A percentile compares a stretch with the other conserved stretches of the same genome.
Conservation (phyloP, 2,113 vertebrate genomes). For the Sisor rabdophorus region DNA sequence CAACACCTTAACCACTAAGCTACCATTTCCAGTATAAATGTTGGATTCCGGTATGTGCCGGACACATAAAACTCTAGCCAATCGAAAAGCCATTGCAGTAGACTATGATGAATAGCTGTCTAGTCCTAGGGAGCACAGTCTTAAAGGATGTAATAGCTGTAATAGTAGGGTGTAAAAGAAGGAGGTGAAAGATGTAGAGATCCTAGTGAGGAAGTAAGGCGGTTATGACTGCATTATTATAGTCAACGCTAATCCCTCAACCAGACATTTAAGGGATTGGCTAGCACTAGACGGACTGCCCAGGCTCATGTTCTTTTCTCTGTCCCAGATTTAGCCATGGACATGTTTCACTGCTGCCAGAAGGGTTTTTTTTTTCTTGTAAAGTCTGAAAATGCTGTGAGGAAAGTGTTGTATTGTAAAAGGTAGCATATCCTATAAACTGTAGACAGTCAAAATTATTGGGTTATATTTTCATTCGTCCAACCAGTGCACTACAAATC, state of each 20-base stretch:
- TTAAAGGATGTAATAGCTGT: conserved; percentile 6
- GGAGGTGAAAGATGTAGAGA: conserved; percentile 20
- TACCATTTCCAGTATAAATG: no score
- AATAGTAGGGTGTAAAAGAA: conserved; percentile 18
- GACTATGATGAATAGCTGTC: conserved; percentile 17
- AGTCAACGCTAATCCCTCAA: conserved; percentile 24
- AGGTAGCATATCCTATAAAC: neutral
- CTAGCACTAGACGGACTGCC: neutral
- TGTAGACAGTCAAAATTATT: neutral
- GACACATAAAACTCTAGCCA: neutral
- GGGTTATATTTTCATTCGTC: neutral
- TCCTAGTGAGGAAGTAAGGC: neutral
- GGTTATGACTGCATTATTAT: conserved; percentile 14
- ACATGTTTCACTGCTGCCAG: neutral
- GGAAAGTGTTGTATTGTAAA: neutral
- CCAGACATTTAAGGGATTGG: conserved; percentile 4
- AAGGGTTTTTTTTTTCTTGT: neutral
- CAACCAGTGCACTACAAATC: neutral
- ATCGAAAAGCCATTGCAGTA: neutral
- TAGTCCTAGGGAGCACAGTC: neutral
- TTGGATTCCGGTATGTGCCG: neutral
- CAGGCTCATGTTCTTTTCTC: conserved; percentile 5
- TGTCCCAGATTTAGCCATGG: neutral
- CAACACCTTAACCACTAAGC: no score
- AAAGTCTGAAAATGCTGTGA: neutral